phyloP scores from a whole-genome alignment of 2,797 vertebrate genomes.

The Nannoperca australis region DNA sequence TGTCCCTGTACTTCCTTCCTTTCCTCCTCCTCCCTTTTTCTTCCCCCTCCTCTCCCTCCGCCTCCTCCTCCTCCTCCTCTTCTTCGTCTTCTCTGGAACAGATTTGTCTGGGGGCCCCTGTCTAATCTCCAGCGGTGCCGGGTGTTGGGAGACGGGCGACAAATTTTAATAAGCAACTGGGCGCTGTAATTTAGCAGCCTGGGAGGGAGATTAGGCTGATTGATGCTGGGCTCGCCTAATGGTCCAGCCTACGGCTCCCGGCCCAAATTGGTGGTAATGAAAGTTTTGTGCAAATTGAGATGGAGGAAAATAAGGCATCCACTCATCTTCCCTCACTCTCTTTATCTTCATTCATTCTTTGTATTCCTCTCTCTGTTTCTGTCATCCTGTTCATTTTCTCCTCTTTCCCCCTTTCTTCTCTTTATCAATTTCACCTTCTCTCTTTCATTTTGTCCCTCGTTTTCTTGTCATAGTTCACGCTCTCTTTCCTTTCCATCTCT shows the following conservation, averaged over 20 bases:
- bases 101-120: constrained; percentile 79
- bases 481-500: constrained; percentile 34
- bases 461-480: constrained; percentile 43
- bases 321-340: constrained; percentile 60
- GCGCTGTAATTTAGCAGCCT: constrained; percentile 83
- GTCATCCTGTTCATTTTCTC: constrained; percentile 41
- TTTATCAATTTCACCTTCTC: constrained; percentile 32
- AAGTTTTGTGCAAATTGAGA: constrained; percentile 90
- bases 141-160: constrained; percentile 81
- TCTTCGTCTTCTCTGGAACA: constrained; percentile 64
- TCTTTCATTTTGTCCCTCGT: constrained; percentile 41
- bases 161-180: constrained; percentile 85
- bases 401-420: constrained; percentile 20
- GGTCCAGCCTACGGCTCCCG: constrained; percentile 83
- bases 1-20: constrained; percentile 64
- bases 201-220: constrained; percentile 87
- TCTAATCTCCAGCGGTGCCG: constrained; percentile 80
- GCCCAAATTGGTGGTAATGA: constrained; percentile 87
- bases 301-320: constrained; percentile 72
- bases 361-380: constrained; percentile 32
- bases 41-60: not conserved
- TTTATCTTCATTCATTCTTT: constrained; percentile 63
- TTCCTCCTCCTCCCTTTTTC: not conserved
- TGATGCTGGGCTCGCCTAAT: constrained; percentile 85
- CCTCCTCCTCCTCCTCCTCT: constrained; percentile 17